Conservation (phyloP, 2,888 invertebrate genomes). For the Acanthococcus lagerstroemiae region DNA sequence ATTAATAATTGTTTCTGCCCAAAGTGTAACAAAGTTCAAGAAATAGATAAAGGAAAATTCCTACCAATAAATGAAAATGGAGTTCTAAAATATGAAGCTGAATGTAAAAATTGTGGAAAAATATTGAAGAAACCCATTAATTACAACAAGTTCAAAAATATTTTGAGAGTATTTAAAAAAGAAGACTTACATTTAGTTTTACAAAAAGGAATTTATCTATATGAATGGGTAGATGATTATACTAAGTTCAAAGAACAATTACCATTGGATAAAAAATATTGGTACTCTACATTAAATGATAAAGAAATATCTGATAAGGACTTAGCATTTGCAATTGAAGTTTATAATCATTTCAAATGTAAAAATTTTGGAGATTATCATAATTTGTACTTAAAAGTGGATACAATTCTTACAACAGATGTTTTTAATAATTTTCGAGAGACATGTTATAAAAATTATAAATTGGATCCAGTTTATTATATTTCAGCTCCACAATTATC, state of each 20-base stretch:
- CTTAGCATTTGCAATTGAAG: conserved; percentile 9
- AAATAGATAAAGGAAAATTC: conserved; percentile 4
- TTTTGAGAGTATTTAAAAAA: neutral
- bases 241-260: conserved; percentile 7
- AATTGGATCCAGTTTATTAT: conserved; percentile 8
- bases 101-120: conserved; percentile 11
- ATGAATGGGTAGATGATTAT: conserved; percentile 10
- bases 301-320: conserved; percentile 12
- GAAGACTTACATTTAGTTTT: conserved; percentile 6
- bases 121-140: conserved; percentile 3
- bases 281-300: neutral
- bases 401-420: conserved; percentile 7
- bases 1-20: conserved; percentile 7
- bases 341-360: conserved; percentile 8
- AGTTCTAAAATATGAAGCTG: conserved; percentile 11
- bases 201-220: conserved; percentile 1
- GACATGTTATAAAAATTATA: conserved; percentile 10
- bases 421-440: conserved; percentile 9
- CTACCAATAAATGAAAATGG: conserved; percentile 6
- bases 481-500: conserved; percentile 9
- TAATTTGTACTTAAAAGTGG: conserved; percentile 5
- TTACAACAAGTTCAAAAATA: conserved; percentile 11
- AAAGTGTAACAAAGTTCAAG: conserved; percentile 15
- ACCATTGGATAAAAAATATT: neutral
- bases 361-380: conserved; percentile 11